Evolutionary conservation across 2,888 invertebrate genomes (phyloP).

Genomic region (Baccha elongata): DNA sequence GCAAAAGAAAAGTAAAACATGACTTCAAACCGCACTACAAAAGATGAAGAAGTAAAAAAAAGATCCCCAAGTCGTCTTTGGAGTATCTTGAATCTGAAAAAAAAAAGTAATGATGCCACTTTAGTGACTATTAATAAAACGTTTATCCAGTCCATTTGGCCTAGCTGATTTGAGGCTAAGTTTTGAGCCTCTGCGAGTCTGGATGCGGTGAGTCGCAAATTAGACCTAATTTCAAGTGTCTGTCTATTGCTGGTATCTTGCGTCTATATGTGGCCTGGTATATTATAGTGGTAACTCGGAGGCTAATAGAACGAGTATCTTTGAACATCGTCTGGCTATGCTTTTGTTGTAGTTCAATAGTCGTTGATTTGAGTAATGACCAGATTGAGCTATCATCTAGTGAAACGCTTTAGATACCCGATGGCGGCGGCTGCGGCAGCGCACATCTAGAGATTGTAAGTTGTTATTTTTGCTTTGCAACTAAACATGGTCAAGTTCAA

Average conservation of each 20-base stretch:
- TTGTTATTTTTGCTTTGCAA: constrained; percentile 32
- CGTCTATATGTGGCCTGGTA: neutral
- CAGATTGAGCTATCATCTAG: constrained; percentile 72
- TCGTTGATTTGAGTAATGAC: constrained; percentile 68
- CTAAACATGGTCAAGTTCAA: constrained; percentile 71
- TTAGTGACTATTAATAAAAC: constrained; percentile 73
- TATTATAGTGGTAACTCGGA: constrained; percentile 52
- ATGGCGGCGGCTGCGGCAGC: neutral
- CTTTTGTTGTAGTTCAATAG: constrained; percentile 9
- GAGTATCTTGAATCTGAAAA: constrained; percentile 4
- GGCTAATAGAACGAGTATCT: constrained; percentile 53
- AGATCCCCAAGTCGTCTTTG: neutral
- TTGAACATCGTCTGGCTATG: constrained; percentile 28
- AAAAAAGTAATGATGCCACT: constrained; percentile 68
- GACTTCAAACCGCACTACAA: constrained; percentile 4
- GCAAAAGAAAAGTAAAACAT: constrained; percentile 28
- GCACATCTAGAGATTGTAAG: constrained; percentile 39
- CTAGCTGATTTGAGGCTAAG: constrained; percentile 42
- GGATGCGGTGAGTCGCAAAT: constrained; percentile 55
- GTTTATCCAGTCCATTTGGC: constrained; percentile 67
- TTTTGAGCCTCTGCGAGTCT: constrained; percentile 22
- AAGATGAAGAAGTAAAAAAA: constrained; percentile 30
- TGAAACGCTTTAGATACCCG: constrained; percentile 45
- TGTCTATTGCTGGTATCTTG: neutral
- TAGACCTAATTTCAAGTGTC: constrained; percentile 63